Base-by-base conservation (phyloP, 2,888 invertebrate species). In the Pseudeuparius sepicola region DNA sequence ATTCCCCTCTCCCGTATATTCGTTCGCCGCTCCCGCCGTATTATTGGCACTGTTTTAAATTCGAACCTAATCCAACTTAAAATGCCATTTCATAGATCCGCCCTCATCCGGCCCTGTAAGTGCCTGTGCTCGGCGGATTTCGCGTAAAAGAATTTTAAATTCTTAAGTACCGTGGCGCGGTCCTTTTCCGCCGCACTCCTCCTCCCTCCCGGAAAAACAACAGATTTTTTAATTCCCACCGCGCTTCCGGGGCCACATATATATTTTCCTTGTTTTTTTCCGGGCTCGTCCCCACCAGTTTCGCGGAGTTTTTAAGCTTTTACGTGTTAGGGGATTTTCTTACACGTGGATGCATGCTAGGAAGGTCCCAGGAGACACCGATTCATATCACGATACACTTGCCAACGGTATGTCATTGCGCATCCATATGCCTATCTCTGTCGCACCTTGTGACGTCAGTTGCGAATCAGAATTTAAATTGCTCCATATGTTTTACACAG, bases 141-240 rank as follows among this genome's bases (percentile, higher is more conserved):
- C 54, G 55, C 59, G 54, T 57, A 61, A 61, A 61, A 60, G 61
- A 63, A 61, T 63, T 63, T 63, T 61, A 61, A 61, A 61, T 61
- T 61, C 60, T 57, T 63, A 60, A 58, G 58, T 59, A 57, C 59
- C 52, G 47, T 39, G 28, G 38, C 26, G 36, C 39, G 38, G 36
- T 44, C 46, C 46, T 47, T 47, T 40, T 47, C 43, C 23, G 20
- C 14, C 40, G 17, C 28, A 11, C 24, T 13, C 14, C 33, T 46
- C 44, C 45, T 54, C 54, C 52, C 47, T 43, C 35, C 45, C 50
- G 50, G 57, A 57, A 62, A 60, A 62, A 62, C 60, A 61, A 56
- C 63, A 63, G 59, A 61, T 61, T 63, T 63, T n/a, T 63, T 63
- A 63, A 63, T 63, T 63, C 63, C 61, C 63, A 63, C 62, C 61